phyloP scores from a whole-genome alignment of 2,888 invertebrate genomes.

The Onthophagus sagittarius region DNA sequence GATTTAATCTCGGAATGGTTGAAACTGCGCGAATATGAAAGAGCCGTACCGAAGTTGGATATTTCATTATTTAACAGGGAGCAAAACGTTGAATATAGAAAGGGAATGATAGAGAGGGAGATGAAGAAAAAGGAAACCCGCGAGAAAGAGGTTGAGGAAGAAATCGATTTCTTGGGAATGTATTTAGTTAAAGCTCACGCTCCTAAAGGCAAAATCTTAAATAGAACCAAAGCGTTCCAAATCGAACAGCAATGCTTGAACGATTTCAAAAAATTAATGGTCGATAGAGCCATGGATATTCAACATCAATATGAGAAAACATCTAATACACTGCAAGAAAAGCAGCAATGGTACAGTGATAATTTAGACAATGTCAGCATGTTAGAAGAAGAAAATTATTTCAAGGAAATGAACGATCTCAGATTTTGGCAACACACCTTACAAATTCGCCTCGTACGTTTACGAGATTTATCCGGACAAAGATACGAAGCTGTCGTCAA shows the following conservation, averaged over 20 bases:
- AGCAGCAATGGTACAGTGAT: slow-evolving; percentile 56
- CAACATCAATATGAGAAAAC: slow-evolving; percentile 65
- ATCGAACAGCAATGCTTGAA: slow-evolving; percentile 59
- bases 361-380: slow-evolving; percentile 57
- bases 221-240: slow-evolving; percentile 47
- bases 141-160: slow-evolving; percentile 60
- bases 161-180: slow-evolving; percentile 61
- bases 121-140: slow-evolving; percentile 51
- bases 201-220: slow-evolving; percentile 44
- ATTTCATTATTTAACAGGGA: slow-evolving; percentile 56
- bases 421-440: slow-evolving; percentile 54
- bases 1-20: slow-evolving; percentile 50
- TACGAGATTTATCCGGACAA: slow-evolving; percentile 55
- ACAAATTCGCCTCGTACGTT: slow-evolving; percentile 60
- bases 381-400: slow-evolving; percentile 59
- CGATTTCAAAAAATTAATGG: slow-evolving; percentile 62
- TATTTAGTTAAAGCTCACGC: slow-evolving; percentile 60
- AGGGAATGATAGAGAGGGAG: slow-evolving; percentile 52
- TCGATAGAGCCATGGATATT: slow-evolving; percentile 61
- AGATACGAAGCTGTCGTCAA: slow-evolving; percentile 40
- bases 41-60: slow-evolving; percentile 49
- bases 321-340: slow-evolving; percentile 50
- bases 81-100: slow-evolving; percentile 52
- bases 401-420: slow-evolving; percentile 51
- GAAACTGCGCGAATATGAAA: slow-evolving; percentile 49